Conservation (phyloP, 2,888 invertebrate species). For the Nycteola revayana region DNA sequence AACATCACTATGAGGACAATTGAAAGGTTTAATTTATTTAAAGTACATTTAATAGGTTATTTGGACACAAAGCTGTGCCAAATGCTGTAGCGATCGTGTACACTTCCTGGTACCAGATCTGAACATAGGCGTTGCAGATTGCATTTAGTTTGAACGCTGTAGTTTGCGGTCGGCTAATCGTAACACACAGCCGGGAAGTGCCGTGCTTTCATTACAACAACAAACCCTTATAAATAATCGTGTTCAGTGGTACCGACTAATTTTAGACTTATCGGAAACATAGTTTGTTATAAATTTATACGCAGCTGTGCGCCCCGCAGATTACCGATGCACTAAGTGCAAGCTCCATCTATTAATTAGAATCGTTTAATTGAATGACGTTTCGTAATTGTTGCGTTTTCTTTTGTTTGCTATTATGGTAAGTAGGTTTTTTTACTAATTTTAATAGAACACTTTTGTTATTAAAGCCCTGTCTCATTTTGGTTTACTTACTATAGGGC, state of each 20-base stretch:
- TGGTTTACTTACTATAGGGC: too few species aligned
- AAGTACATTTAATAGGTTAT: conserved; percentile 41
- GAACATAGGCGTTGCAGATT: conserved; percentile 34
- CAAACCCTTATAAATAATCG: conserved; percentile 48
- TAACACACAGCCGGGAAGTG: conserved; percentile 45
- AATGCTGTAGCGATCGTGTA: conserved; percentile 41
- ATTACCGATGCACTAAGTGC: conserved; percentile 40
- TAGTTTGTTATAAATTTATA: conserved; percentile 46
- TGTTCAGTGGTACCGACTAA: conserved; percentile 46
- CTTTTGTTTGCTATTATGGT: conserved; percentile 50
- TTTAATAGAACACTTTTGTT: too few species aligned
- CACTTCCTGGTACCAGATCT: conserved; percentile 56
- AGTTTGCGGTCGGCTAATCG: conserved; percentile 41
- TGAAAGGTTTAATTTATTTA: conserved; percentile 31
- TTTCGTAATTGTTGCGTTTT: conserved; percentile 52
- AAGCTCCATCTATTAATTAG: conserved; percentile 11
- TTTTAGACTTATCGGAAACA: conserved; percentile 54
- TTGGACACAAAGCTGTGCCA: conserved; percentile 55
- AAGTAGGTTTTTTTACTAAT: too few species aligned
- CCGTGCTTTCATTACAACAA: conserved; percentile 43
- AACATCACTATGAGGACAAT: too few species aligned
- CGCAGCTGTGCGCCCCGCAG: conserved; percentile 29
- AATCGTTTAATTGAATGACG: conserved; percentile 50
- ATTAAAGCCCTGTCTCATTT: too few species aligned
- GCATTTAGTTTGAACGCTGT: conserved; percentile 44